Base-by-base conservation (phyloP, 92 coral and sea anemone species). In the Paramuricea clavata region DNA sequence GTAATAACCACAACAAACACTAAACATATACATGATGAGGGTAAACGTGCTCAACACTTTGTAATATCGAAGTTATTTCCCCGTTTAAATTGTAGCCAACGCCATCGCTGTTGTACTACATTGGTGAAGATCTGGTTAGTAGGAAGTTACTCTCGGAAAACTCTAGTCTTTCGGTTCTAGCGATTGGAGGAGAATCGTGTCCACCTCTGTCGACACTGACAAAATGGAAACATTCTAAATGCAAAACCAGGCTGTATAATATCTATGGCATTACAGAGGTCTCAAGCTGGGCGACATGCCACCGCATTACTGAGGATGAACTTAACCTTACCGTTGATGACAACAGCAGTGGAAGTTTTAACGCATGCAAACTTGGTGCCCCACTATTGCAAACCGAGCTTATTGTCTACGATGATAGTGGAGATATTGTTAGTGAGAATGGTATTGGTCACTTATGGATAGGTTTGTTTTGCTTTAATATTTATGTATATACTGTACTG, bases 201-300 rank as follows among this genome's bases (percentile, higher is more conserved):
- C 98, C 98, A 3, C 50, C 93, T 41, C 79, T 89, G 31, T 69
- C 95, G 61, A 88, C 90, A 32, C 90, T 95, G 77, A 88, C 83
- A 32, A 54, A 87, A 31, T 95, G 98, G 98, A 94, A 85, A 49
- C 82, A 85, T 72, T 86, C 82, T 15, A 47, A 81, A 1, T 94
- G 94, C 74, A 61, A 83, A 78, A 91, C 94, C 16, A 73, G 69
- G 64, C 64, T 95, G 21, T 95, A 88, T 83, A 94, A 95, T 59
- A 88, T 95, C 13, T 95, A 95, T 72, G 98, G 98, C 4, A 92
- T 94, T 43, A 95, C 98, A 22, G 98, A 95, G 75, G 98, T 95
- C 11, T 95, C 98, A 27, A 88, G 98, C 57, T 95, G 98, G 98
- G 98, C 98, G 8, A 86, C 98, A 2, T 95, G 89, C 59, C 87